These are phyloP conservation scores for Chrysolina americana DNA, from an alignment of 2,888 invertebrate genomes.

Conservation along the genomic window DNA sequence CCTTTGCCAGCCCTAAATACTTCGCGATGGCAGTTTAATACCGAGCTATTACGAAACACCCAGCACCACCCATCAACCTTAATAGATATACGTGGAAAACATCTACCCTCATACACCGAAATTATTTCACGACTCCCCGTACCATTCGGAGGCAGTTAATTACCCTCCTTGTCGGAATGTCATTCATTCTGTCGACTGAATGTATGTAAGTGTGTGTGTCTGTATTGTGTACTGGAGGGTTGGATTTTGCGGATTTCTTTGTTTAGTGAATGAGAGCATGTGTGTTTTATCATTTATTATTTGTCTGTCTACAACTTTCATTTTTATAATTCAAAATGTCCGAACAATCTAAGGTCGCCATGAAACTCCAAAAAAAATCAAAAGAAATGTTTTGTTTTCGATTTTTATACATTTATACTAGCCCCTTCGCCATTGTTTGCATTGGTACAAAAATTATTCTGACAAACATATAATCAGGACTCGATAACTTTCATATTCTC, in stretches of 20 bases:
- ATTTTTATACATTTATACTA: too few relatives aligned
- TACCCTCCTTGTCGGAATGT: constrained; percentile 47
- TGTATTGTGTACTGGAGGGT: background rate
- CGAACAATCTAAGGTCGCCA: too few relatives aligned
- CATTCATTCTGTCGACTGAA: constrained; percentile 38
- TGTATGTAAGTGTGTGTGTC: constrained; percentile 1
- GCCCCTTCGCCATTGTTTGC: too few relatives aligned
- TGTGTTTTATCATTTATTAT: too few relatives aligned
- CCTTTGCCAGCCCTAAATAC: constrained; percentile 52
- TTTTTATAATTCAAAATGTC: too few relatives aligned
- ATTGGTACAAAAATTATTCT: too few relatives aligned
- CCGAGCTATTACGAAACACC: constrained; percentile 53
- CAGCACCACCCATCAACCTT: constrained; percentile 47
- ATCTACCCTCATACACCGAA: constrained; percentile 39
- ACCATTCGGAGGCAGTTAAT: constrained; percentile 46
- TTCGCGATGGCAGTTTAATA: constrained; percentile 58
- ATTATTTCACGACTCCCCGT: constrained; percentile 44
- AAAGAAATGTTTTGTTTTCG: too few relatives aligned
- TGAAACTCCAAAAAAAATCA: too few relatives aligned
- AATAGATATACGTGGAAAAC: constrained; percentile 54
- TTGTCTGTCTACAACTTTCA: too few relatives aligned
- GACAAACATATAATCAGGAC: too few relatives aligned
- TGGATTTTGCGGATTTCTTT: background rate
- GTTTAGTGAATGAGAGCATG: background rate
- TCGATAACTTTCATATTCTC: too few relatives aligned